Conservation (phyloP, 2,113 vertebrate species). For the Tichodroma muraria region DNA sequence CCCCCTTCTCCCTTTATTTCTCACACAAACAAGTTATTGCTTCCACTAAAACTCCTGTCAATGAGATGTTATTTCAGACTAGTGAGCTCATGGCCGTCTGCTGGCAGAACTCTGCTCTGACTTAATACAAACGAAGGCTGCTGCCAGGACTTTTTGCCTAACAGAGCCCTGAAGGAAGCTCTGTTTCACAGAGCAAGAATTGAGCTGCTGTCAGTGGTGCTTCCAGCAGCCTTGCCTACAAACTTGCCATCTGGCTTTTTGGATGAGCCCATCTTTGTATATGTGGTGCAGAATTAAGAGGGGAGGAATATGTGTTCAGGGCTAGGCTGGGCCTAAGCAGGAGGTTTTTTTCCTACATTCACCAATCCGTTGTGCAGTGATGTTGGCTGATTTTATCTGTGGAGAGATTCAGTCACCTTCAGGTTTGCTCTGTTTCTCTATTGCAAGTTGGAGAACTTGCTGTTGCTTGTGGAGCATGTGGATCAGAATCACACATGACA, state of each 20-base stretch:
- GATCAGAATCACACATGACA: background rate
- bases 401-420: background rate
- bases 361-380: no score
- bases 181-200: background rate
- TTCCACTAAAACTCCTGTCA: constrained; percentile 31
- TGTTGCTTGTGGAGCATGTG: background rate
- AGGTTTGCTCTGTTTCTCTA: rapidly evolving
- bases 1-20: background rate
- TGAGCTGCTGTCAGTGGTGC: background rate
- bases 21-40: constrained; percentile 33
- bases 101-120: constrained; percentile 63
- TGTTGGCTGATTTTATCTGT: background rate
- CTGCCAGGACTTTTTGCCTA: constrained; percentile 63
- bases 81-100: constrained; percentile 75
- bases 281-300: background rate
- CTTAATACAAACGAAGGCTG: constrained; percentile 47
- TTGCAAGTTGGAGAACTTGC: no score
- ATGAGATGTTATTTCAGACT: constrained; percentile 66
- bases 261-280: background rate
- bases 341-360: background rate
- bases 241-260: background rate
- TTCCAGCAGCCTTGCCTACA: background rate
- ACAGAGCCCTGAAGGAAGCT: constrained; percentile 37
- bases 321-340: background rate
- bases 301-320: background rate